A percentile compares a stretch with the other conserved stretches of the same genome.
Conservation (phyloP, 2,113 vertebrate species). For the Corydoras sp. region DNA sequence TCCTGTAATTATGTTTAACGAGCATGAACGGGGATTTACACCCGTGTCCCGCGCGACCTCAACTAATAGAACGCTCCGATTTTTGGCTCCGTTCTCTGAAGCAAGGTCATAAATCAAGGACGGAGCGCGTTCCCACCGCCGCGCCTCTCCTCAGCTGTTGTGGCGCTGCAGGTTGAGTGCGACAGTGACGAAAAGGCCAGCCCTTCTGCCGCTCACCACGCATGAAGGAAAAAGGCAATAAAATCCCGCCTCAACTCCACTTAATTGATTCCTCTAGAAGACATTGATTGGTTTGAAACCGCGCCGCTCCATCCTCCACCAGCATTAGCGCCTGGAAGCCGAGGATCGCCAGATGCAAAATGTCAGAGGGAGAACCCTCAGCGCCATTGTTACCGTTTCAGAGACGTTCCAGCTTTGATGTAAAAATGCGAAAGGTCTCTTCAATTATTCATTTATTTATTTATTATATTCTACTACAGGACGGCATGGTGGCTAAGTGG, state of each 20-base stretch:
- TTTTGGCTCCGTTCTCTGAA: not conserved
- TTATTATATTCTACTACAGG: too few species aligned
- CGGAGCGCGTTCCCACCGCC: not conserved
- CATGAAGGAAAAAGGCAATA: conserved; percentile 8
- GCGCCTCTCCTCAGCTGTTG: not conserved
- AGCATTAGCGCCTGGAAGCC: not conserved
- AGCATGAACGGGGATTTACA: not conserved
- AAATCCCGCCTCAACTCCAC: conserved; percentile 1
- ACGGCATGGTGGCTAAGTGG: too few species aligned
- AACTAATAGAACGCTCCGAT: not conserved
- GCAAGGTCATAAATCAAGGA: not conserved
- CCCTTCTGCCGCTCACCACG: not conserved
- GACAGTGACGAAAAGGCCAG: not conserved
- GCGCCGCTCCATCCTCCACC: not conserved
- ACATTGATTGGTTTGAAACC: not conserved
- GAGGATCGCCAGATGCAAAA: not conserved
- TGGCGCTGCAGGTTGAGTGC: not conserved
- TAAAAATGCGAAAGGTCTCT: not conserved
- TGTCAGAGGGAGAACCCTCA: not conserved
- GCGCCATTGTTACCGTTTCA: not conserved
- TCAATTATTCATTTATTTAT: too few species aligned
- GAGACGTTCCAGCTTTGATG: not conserved
- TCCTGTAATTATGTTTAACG: not conserved
- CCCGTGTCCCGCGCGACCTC: not conserved
- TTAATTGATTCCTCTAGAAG: conserved; percentile 4